Conservation (phyloP, 2,888 invertebrate genomes). For the Tenodera sinensis region DNA sequence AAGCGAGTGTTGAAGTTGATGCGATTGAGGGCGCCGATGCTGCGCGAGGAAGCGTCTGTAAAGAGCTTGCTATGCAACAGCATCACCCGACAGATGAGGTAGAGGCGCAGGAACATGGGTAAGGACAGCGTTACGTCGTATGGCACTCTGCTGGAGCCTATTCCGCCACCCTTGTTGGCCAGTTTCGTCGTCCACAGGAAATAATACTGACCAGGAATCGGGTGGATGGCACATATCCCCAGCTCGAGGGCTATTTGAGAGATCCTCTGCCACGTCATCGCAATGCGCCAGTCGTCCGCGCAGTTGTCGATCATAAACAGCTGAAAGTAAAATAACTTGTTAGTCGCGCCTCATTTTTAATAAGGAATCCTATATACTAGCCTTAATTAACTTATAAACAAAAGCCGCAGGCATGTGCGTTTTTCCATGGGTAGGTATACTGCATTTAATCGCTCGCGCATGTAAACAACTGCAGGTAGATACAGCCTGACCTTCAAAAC, state of each 20-base stretch:
- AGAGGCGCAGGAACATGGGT: slow-evolving; percentile 99
- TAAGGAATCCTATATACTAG: too few species aligned
- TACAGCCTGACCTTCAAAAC: too few species aligned
- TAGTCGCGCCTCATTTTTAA: neutral
- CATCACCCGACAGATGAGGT: slow-evolving; percentile 99
- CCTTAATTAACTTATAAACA: too few species aligned
- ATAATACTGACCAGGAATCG: slow-evolving; percentile 93
- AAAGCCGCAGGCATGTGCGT: too few species aligned
- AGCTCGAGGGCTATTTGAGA: slow-evolving; percentile 89
- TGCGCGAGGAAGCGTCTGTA: slow-evolving; percentile 96
- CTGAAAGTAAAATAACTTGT: slow-evolving; percentile 50
- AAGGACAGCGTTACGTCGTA: slow-evolving; percentile 96
- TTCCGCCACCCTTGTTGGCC: slow-evolving; percentile 74
- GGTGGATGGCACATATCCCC: slow-evolving; percentile 94
- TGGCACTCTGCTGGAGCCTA: slow-evolving; percentile 69
- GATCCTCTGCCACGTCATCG: slow-evolving; percentile 98
- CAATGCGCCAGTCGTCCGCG: slow-evolving; percentile 99
- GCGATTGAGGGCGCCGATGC: slow-evolving; percentile 83
- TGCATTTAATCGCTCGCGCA: too few species aligned
- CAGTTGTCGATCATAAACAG: slow-evolving; percentile 99
- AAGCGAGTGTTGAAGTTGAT: slow-evolving; percentile 98
- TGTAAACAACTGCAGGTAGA: too few species aligned
- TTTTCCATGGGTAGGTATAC: too few species aligned
- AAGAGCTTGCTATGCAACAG: slow-evolving; percentile 98
- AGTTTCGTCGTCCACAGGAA: slow-evolving; percentile 96